phyloP scores from a whole-genome alignment of 2,797 vertebrate genomes.

The Sphenodon punctatus region DNA sequence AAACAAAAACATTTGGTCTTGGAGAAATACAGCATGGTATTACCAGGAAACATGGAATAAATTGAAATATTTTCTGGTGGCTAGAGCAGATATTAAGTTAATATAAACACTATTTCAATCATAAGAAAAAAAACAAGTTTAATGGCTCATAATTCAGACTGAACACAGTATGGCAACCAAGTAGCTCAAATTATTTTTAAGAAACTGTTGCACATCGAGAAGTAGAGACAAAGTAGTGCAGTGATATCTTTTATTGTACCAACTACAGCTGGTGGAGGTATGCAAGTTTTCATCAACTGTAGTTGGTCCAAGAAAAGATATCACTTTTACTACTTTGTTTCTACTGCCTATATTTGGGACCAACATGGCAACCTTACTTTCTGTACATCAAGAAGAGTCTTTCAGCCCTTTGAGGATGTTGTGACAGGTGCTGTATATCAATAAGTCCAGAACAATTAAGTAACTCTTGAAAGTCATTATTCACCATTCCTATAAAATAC shows the following conservation, averaged over 20 bases:
- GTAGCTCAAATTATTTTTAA: neutral
- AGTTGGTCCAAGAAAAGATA: no score
- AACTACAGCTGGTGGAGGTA: no score
- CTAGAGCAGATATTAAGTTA: neutral
- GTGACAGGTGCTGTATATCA: neutral
- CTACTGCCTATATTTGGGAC: no score
- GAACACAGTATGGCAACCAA: neutral
- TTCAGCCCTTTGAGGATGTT: neutral
- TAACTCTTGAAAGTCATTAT: neutral
- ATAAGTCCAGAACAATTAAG: neutral
- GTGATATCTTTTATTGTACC: no score
- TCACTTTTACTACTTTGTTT: no score
- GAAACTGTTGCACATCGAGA: neutral
- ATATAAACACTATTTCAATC: neutral
- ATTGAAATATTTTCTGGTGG: constrained; percentile 28
- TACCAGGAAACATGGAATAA: constrained; percentile 12
- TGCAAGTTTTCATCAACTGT: no score
- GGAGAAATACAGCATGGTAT: neutral
- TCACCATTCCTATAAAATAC: neutral
- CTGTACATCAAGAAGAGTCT: neutral
- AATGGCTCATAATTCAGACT: constrained; percentile 5
- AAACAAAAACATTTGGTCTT: constrained; percentile 35
- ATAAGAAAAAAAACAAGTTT: neutral
- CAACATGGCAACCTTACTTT: no score
- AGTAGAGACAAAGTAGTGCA: no score